A percentile compares a stretch with the other conserved stretches of the same genome.
These are phyloP conservation scores for Lymantria monacha DNA, from an alignment of 2,888 invertebrate genomes.

Conservation along the genomic window DNA sequence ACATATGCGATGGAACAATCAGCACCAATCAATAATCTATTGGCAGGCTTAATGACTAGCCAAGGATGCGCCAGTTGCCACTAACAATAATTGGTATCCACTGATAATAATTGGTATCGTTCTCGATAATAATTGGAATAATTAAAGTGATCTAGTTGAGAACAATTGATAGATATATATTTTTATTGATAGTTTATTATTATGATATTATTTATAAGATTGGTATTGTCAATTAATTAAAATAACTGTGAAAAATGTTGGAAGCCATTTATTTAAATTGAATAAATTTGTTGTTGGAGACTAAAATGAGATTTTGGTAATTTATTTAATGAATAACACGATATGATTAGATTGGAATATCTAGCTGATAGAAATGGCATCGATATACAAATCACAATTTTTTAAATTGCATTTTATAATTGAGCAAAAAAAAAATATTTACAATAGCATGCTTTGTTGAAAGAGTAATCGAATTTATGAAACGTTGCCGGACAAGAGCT, in stretches of 20 bases:
- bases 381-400: no score
- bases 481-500: no score
- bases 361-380: no score
- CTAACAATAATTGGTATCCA: constrained; percentile 63
- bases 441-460: no score
- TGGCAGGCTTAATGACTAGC: constrained; percentile 76
- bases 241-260: background rate
- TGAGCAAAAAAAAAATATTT: no score
- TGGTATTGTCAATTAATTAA: background rate
- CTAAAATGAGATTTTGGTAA: no score
- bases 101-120: constrained; percentile 62
- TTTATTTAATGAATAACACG: no score
- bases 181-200: constrained; percentile 19
- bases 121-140: constrained; percentile 67
- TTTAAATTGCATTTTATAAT: no score
- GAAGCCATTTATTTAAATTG: no score
- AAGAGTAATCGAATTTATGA: no score
- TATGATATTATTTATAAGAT: background rate
- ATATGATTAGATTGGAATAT: no score
- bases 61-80: constrained; percentile 68
- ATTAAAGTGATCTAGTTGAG: constrained; percentile 58
- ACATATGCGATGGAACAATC: constrained; percentile 64
- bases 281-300: no score
- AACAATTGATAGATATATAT: constrained; percentile 43
- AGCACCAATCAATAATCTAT: constrained; percentile 82